Evolutionary conservation across 2,888 invertebrate genomes (phyloP), one percentile per base, ranked within the genome.

Genomic region (Barypeithes pellucidus): DNA sequence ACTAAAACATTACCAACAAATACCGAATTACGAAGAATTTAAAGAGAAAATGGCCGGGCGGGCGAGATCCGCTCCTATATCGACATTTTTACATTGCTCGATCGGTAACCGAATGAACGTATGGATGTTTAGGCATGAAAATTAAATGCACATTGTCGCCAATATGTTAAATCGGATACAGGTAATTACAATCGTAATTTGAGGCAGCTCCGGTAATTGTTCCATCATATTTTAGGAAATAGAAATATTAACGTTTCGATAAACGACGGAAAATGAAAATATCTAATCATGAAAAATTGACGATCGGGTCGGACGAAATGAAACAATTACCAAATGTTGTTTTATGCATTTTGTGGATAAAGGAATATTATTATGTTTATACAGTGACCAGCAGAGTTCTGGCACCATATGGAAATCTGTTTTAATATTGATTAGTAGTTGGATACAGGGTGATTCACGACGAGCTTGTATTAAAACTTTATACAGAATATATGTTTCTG

Each of bases 221-320:
- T 73, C 75, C 60, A 75, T 75, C 75, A 70, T 66, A 69, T 72
- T 72, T 69, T 69, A 75, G 75, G 75, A 75, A 75, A 75, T 75
- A 75, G 75, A 75, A 75, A 75, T 75, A 75, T 75, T 73, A 66
- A 68, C 73, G 72, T 57, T 52, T 45, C 39, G 47, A 69, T 39
- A 59, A 60, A 43, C 14, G 20, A 7, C 33, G 47, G 67, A 68
- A 73, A 67, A 61, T 54, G 67, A 62, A 67, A 73, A 68, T 67
- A 67, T 75, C 62, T 72, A 59, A 67, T 67, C 24, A 57, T 50
- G 63, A 70, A 70, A 70, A 70, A 70, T 54, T 62, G 61, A 69
- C 62, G 39, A 50, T 24, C 4, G 43, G 16, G 9, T 22, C 8
- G 45, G 45, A 29, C 24, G 24, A 61, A 45, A 61, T 29, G 16